These are phyloP conservation scores for Parnassius smintheus DNA, from an alignment of 2,888 invertebrate genomes.

Conservation along the genomic window DNA sequence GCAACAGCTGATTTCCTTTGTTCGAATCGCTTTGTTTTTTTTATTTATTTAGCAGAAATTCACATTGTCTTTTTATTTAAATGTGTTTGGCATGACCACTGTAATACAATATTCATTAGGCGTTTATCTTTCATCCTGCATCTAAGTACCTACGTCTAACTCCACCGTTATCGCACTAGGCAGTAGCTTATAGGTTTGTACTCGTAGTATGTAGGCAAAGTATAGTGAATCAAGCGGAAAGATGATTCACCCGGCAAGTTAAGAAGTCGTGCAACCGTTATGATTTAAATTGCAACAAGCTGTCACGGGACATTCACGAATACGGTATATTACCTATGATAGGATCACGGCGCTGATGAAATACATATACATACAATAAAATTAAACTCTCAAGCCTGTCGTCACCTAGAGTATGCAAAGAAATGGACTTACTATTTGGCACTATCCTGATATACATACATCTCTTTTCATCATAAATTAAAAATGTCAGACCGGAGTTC, in stretches of 20 bases:
- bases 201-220: constrained; percentile 33
- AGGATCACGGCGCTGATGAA: constrained; percentile 34
- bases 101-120: constrained; percentile 32
- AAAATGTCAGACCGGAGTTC: no score
- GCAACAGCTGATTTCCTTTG: constrained; percentile 41
- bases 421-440: no score
- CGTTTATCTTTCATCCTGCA: constrained; percentile 12
- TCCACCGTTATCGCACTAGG: constrained; percentile 13
- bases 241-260: constrained; percentile 68
- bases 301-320: constrained; percentile 61
- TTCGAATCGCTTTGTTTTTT: constrained; percentile 16
- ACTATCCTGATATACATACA: no score
- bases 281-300: constrained; percentile 72
- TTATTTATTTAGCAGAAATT: constrained; percentile 27
- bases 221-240: constrained; percentile 70
- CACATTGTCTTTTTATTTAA: constrained; percentile 19
- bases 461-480: no score
- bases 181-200: constrained; percentile 14
- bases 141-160: constrained; percentile 9
- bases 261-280: constrained; percentile 70
- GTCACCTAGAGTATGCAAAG: no score
- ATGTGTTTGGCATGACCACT: constrained; percentile 9
- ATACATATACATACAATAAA: no score
- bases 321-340: constrained; percentile 61
- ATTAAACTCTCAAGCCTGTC: no score